Base-by-base conservation (phyloP, 2,888 invertebrate species). In the Balanococcus diminutus region DNA sequence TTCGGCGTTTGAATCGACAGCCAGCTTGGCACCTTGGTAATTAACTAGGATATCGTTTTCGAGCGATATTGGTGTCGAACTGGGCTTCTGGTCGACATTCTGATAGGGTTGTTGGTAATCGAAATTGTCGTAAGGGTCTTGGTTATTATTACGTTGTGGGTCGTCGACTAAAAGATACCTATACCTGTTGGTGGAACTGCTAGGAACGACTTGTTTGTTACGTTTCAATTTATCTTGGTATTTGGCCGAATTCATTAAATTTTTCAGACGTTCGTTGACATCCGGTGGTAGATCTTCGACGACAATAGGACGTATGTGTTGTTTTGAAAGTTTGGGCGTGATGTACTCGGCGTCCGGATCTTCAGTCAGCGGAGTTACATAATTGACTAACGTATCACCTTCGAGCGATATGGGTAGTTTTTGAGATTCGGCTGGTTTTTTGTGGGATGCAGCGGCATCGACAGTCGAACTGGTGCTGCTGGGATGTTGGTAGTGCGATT, bases 291-390 rank as follows among this genome's bases (percentile, higher is more conserved):
- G 79, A 51, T 85, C 85, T 46, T 51, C 75, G 46, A 85, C 85
- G 25, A 85, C 85, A 22, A 85, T 85, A 1, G 84, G 84, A 67
- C 82, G 84, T 56, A 75, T 75, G n/a, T 90, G 89, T 89, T 88
- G 87, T 83, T 87, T 88, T 81, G 88, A 89, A 88, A 91, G 82
- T 32, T 75, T 56, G 36, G 90, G 87, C 87, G 90, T 89, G 90
- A 92, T 90, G 87, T 90, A 92, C 89, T 94, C 94, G 88, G 93
- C 93, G 87, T 94, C 93, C 0, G 93, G 94, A 89, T 95, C 93
- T 1, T 92, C 90, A 0, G 94, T 94, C 82, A 93, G 90, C 4
- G 94, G 94, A 79, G 91, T 91, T 75, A 93, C 92, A 88, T 94
- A 94, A 90, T 96, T 96, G 0, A 95, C 93, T 11, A 93, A 90